A percentile compares a stretch with the other conserved stretches of the same genome.
These are phyloP conservation scores for Ornithorhynchus anatinus DNA, from an alignment of 2,113 vertebrate species.

Conservation along the genomic window DNA sequence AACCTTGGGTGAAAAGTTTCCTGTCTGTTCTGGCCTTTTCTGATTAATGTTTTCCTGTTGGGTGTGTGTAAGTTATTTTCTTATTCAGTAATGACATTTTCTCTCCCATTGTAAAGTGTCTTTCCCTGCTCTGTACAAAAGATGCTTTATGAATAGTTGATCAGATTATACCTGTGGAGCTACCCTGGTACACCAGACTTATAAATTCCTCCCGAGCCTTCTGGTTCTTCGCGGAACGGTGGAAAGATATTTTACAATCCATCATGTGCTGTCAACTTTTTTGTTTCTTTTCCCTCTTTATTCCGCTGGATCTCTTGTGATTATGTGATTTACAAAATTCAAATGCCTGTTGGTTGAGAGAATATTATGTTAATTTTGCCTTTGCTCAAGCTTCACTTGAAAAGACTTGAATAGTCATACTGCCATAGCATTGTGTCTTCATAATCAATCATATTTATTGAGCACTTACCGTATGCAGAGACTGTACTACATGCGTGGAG, in stretches of 20 bases:
- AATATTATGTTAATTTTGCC: too few species aligned
- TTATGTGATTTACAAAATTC: neutral
- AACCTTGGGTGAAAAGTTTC: constrained; percentile 20
- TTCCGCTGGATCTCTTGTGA: neutral
- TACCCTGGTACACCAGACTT: constrained; percentile 12
- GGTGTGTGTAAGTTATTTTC: constrained; percentile 2
- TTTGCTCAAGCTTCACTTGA: too few species aligned
- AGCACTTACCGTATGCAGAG: too few species aligned
- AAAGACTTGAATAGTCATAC: too few species aligned
- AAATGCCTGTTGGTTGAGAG: too few species aligned
- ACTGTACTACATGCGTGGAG: too few species aligned
- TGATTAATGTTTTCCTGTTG: constrained; percentile 40
- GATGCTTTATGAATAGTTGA: constrained; percentile 21
- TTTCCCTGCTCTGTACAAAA: constrained; percentile 5
- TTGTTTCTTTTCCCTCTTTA: neutral
- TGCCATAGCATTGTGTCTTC: too few species aligned
- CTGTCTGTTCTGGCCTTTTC: neutral
- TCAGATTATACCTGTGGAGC: constrained; percentile 22
- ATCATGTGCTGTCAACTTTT: neutral
- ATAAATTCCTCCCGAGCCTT: neutral
- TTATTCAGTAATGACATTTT: constrained; percentile 21
- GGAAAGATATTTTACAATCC: neutral
- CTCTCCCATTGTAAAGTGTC: neutral
- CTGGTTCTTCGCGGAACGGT: constrained; percentile 10
- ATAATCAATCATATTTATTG: too few species aligned